Conservation (phyloP, 2,888 invertebrate genomes). For the Anorthoa munda region DNA sequence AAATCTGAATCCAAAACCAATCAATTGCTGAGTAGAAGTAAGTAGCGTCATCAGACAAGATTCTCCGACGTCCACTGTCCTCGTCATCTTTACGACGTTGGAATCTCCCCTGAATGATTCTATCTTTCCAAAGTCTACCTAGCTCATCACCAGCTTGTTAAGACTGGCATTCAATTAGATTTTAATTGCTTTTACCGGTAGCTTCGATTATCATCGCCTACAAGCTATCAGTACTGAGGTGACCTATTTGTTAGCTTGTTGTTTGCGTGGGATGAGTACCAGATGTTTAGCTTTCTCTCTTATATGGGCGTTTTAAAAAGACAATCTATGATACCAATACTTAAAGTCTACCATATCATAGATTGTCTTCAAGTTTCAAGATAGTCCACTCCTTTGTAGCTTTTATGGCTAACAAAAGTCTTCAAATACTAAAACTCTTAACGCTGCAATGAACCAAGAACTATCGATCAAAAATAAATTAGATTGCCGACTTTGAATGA, state of each 20-base stretch:
- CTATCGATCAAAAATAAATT: slow-evolving; percentile 18
- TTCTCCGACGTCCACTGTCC: neutral
- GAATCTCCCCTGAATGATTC: neutral
- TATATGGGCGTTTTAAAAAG: slow-evolving; percentile 9
- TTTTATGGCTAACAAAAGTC: neutral
- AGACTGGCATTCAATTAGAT: slow-evolving; percentile 24
- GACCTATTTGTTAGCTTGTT: slow-evolving; percentile 30
- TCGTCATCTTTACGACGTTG: neutral
- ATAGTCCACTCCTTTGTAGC: neutral
- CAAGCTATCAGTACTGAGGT: slow-evolving; percentile 16
- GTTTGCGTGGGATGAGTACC: slow-evolving; percentile 43
- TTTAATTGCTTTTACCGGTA: slow-evolving; percentile 21
- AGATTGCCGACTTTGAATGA: slow-evolving; percentile 23
- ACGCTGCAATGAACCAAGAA: neutral
- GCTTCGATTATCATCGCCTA: slow-evolving; percentile 35
- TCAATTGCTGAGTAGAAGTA: too few relatives aligned
- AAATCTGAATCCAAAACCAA: too few relatives aligned
- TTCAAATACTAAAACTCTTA: neutral
- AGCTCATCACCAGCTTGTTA: slow-evolving; percentile 19
- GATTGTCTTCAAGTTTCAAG: neutral
- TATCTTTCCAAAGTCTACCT: neutral
- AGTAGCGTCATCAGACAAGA: too few relatives aligned
- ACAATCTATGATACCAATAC: too few relatives aligned
- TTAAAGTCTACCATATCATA: too few relatives aligned
- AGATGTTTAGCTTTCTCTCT: slow-evolving; percentile 38